Percentiles rank a stretch among this genome's conserved stretches.
These are phyloP conservation scores for Struthidea cinerea DNA, from an alignment of 2,113 vertebrate genomes.

Conservation along the genomic window DNA sequence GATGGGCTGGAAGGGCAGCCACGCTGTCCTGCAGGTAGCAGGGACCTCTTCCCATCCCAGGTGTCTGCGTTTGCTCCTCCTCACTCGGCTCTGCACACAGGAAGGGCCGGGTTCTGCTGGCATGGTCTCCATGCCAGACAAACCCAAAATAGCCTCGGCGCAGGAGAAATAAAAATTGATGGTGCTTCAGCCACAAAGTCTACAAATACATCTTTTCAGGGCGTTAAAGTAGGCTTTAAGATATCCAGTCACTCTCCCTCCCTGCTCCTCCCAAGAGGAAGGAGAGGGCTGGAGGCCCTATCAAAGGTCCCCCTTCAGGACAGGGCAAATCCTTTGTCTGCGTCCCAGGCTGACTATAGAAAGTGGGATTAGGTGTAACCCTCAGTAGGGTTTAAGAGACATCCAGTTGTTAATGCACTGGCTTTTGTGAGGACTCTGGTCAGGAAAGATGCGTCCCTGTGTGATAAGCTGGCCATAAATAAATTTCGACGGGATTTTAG, in stretches of 20 bases:
- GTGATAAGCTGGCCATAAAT: not conserved
- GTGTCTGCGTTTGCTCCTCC: not conserved
- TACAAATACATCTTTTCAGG: not conserved
- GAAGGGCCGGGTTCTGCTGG: not conserved
- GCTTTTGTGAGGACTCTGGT: not conserved
- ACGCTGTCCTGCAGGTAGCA: rapidly evolving
- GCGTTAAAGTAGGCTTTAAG: not conserved
- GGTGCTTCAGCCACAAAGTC: not conserved
- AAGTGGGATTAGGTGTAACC: not conserved
- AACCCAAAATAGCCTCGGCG: not conserved
- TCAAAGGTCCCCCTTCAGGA: not conserved
- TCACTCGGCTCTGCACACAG: not conserved
- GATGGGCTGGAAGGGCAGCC: not conserved
- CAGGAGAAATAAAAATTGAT: not conserved
- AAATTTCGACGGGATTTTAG: not conserved
- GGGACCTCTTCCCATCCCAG: not conserved
- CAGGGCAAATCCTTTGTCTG: not conserved
- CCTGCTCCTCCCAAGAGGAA: not conserved
- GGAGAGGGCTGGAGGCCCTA: not conserved
- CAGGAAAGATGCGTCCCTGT: not conserved
- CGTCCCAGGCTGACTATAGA: not conserved
- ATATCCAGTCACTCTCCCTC: not conserved
- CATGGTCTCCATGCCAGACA: not conserved
- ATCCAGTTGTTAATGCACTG: not conserved
- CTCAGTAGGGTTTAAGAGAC: not conserved